These are phyloP conservation scores for Pitta sordida DNA, from an alignment of 2,113 vertebrate species.

Conservation along the genomic window DNA sequence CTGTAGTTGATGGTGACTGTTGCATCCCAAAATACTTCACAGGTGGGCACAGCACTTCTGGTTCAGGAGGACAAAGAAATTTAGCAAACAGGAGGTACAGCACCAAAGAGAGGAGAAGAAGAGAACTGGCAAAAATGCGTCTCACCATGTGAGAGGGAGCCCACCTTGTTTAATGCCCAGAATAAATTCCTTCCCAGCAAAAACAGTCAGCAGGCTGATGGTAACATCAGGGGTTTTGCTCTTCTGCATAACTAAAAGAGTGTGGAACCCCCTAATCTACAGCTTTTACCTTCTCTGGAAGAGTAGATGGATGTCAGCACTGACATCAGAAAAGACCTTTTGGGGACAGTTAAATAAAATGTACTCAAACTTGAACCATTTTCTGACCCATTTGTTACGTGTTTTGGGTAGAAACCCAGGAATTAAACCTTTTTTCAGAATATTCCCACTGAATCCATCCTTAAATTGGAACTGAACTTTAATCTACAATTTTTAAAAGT, in stretches of 20 bases:
- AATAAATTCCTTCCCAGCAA: background rate
- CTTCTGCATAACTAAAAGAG: background rate
- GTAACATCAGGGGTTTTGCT: background rate
- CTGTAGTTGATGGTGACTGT: background rate
- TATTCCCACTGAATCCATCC: background rate
- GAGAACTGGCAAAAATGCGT: background rate
- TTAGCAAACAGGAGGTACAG: background rate
- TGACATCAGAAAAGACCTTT: background rate
- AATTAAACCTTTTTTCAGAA: background rate
- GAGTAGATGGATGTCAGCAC: background rate
- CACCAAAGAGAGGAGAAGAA: background rate
- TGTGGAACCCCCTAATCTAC: background rate
- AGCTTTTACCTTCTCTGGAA: background rate
- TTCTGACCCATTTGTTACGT: background rate
- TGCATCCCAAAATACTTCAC: background rate
- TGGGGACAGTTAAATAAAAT: background rate
- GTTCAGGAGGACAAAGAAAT: background rate
- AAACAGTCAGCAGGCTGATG: background rate
- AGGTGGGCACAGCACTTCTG: background rate
- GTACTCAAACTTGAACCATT: background rate
- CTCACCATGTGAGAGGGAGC: background rate
- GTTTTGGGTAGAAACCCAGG: background rate
- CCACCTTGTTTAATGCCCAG: background rate
- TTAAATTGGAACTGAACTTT: background rate
- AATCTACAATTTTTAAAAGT: background rate